Percentiles rank a stretch among this genome's conserved stretches.
Conservation (phyloP, 2,113 vertebrate species). For the Dromaius novaehollandiae region DNA sequence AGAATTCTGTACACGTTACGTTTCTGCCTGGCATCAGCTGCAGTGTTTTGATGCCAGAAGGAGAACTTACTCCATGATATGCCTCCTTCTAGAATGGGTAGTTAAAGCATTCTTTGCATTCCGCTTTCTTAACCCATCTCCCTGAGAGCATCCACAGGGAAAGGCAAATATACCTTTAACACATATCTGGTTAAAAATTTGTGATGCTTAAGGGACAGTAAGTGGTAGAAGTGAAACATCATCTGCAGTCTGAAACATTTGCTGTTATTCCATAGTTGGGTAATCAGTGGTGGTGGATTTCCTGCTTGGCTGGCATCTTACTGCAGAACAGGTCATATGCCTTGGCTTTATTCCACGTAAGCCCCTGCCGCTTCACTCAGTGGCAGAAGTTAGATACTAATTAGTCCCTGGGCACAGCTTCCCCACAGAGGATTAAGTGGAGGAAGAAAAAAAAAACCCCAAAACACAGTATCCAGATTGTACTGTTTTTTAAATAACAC, state of each 20-base stretch:
- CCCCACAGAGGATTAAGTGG: neutral
- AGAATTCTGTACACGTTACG: neutral
- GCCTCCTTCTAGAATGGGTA: neutral
- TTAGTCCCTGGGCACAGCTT: neutral
- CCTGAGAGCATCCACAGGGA: neutral
- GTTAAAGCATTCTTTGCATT: neutral
- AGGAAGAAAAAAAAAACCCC: no score
- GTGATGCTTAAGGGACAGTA: fast-evolving
- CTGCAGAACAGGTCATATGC: neutral
- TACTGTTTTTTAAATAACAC: neutral
- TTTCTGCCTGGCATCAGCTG: neutral
- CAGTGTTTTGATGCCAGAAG: neutral
- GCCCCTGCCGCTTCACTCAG: neutral
- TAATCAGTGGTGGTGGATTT: neutral
- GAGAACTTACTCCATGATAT: neutral
- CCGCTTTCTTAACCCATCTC: neutral
- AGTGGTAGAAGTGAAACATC: neutral
- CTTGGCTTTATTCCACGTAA: neutral
- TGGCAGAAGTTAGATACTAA: neutral
- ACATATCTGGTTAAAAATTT: neutral
- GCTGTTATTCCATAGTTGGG: neutral
- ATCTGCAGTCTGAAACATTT: neutral
- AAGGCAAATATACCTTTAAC: neutral
- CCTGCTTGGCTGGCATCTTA: neutral
- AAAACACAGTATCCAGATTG: neutral